Percentiles rank a stretch among this genome's conserved stretches.
These are phyloP conservation scores for Melinaea marsaeus DNA, from an alignment of 2,888 invertebrate genomes.

Conservation along the genomic window DNA sequence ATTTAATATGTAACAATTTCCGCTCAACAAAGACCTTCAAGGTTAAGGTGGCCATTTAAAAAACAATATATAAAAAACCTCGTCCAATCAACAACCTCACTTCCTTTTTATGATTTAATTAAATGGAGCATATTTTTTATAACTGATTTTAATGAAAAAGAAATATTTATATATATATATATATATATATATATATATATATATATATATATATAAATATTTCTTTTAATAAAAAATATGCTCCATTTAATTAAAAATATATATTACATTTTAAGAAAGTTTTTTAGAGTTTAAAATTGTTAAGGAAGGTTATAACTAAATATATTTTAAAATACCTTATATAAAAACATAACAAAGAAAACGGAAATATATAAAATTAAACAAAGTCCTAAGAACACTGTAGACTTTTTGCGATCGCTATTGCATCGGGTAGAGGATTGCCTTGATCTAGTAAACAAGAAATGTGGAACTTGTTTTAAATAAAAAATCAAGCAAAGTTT, in stretches of 20 bases:
- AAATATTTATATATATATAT: background rate
- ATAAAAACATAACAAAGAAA: background rate
- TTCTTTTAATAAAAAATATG: no score
- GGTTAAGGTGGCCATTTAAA: conserved; percentile 20
- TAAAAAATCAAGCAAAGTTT: background rate
- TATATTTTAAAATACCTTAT: background rate
- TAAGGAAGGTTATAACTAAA: background rate
- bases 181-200: background rate
- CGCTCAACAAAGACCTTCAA: conserved; percentile 31
- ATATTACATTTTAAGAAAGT: no score
- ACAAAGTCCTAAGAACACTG: background rate
- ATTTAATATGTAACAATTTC: conserved; percentile 31
- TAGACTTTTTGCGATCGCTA: conserved; percentile 2
- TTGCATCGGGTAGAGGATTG: conserved; percentile 26
- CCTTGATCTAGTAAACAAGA: conserved; percentile 46
- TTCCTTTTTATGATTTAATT: conserved; percentile 25
- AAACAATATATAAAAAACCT: conserved; percentile 24
- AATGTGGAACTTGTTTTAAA: conserved; percentile 4
- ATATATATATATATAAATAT: background rate
- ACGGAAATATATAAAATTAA: background rate
- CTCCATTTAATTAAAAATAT: no score
- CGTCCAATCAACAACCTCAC: conserved; percentile 22
- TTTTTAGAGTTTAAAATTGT: no score
- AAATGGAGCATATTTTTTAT: conserved; percentile 3
- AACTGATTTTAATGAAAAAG: background rate